Evolutionary conservation across 2,888 invertebrate species (phyloP), one percentile per base, ranked within the genome.

Genomic region (Melangyna quadrimaculata): DNA sequence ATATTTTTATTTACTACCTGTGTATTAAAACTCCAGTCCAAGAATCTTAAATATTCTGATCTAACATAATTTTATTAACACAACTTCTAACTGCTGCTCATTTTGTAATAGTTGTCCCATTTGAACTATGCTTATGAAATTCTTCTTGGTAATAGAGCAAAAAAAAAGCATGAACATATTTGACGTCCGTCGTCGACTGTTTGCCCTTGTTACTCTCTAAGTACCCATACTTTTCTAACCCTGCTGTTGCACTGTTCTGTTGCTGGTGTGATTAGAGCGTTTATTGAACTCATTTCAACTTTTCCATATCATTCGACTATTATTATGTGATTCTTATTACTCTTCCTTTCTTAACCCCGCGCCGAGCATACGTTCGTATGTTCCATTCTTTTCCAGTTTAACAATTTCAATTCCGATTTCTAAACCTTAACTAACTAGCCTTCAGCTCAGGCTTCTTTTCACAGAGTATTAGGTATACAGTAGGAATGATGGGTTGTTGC

Each of bases 271-370:
- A 70, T 55, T 70, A 70, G 37, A 55, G 57, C 79, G 83, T 78
- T 74, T 83, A 74, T 79, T 83, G 78, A 83, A 83, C 83, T 74
- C 79, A 43, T 74, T 83, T 83, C 55, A 53, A 43, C 57, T 61
- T 51, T 40, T 37, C 51, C 24, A 67, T 67, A 63, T 43, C 24
- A 40, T 35, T 67, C 48, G 22, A 65, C 45, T 32, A 51, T 17
- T 48, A 29, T 8, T 53, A 10, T 48, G 19, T 61, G 17, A 19
- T 43, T 70, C 37, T 19, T 61, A 32, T 51, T 45, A n/a, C 22
- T 53, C n/a, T 9, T 17, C 10, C 3, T 12, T 3, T n/a, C 10
- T 35, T 14, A 32, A 43, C 48, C 22, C 74, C 17, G 24, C 17
- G 37, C 4, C 5, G 12, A 12, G 12, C 4, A 3, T 29, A 3